These are phyloP conservation scores for Marcusenius ussheri DNA, from an alignment of 2,113 vertebrate genomes.

Conservation along the genomic window DNA sequence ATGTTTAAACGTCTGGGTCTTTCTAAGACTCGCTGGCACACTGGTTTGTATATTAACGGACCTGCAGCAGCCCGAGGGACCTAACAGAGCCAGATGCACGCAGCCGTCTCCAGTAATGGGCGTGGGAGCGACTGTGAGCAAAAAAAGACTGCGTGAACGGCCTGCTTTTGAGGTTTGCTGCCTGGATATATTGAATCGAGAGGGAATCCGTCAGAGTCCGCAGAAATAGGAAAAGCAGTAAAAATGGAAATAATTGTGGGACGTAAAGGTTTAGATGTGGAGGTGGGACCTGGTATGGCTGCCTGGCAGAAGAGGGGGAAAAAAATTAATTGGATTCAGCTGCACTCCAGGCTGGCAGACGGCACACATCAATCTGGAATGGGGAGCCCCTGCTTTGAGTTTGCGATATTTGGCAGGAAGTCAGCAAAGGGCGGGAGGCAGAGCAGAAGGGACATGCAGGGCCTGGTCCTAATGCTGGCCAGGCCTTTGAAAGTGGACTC, in stretches of 20 bases:
- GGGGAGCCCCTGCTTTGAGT: background rate
- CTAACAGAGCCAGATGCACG: background rate
- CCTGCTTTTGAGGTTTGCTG: background rate
- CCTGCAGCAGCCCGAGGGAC: background rate
- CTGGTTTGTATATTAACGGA: background rate
- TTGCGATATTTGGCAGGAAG: background rate
- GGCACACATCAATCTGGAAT: background rate
- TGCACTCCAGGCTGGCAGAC: background rate
- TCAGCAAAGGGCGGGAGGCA: background rate
- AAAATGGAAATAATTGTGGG: slow-evolving; percentile 9
- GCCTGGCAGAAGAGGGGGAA: background rate
- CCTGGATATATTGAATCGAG: background rate
- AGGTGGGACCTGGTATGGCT: slow-evolving; percentile 2
- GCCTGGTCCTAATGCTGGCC: background rate
- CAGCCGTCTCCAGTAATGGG: background rate
- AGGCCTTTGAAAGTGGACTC: background rate
- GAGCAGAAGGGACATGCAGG: background rate
- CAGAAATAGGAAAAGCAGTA: background rate
- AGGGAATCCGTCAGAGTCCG: background rate
- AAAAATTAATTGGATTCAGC: slow-evolving; percentile 18
- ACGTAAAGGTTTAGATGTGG: background rate
- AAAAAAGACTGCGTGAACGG: too few species aligned
- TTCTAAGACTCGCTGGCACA: background rate
- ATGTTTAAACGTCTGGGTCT: background rate
- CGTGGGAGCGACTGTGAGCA: background rate